A percentile compares a stretch with the other conserved stretches of the same genome.
These are phyloP conservation scores for Cottoperca gobio DNA, from an alignment of 2,797 vertebrate species.

Conservation along the genomic window DNA sequence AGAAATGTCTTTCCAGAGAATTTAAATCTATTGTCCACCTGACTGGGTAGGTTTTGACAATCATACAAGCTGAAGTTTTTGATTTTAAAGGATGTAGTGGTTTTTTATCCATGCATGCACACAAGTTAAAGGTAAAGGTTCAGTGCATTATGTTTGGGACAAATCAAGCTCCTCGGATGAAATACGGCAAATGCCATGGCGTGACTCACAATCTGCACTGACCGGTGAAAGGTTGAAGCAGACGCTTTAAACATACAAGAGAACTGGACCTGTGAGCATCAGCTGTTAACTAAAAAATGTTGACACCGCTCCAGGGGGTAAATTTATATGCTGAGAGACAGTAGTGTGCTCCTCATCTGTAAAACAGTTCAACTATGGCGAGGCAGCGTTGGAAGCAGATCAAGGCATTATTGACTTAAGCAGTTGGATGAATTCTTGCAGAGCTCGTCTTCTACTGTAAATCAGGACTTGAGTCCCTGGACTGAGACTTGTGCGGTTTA, in stretches of 20 bases:
- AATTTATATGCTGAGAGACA: slow-evolving; percentile 53
- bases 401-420: slow-evolving; percentile 65
- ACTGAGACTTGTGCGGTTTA: slow-evolving; percentile 44
- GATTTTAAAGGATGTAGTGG: neutral
- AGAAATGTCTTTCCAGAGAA: slow-evolving; percentile 31
- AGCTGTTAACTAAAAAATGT: slow-evolving; percentile 63
- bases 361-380: slow-evolving; percentile 62
- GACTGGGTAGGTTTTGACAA: neutral
- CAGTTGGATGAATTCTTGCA: slow-evolving; percentile 51
- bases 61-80: neutral
- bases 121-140: neutral
- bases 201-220: slow-evolving; percentile 31
- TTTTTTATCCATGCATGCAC: slow-evolving; percentile 2
- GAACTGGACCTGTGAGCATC: slow-evolving; percentile 62
- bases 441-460: slow-evolving; percentile 64
- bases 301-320: slow-evolving; percentile 51
- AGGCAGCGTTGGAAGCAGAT: slow-evolving; percentile 46
- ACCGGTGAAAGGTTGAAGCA: slow-evolving; percentile 37
- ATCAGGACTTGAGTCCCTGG: slow-evolving; percentile 55
- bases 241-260: slow-evolving; percentile 40
- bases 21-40: slow-evolving; percentile 35
- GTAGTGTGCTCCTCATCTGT: slow-evolving; percentile 65
- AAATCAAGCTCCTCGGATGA: neutral
- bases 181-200: slow-evolving; percentile 9
- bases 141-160: neutral